Conservation (phyloP, 2,113 vertebrate species). For the Heterochromis multidens region DNA sequence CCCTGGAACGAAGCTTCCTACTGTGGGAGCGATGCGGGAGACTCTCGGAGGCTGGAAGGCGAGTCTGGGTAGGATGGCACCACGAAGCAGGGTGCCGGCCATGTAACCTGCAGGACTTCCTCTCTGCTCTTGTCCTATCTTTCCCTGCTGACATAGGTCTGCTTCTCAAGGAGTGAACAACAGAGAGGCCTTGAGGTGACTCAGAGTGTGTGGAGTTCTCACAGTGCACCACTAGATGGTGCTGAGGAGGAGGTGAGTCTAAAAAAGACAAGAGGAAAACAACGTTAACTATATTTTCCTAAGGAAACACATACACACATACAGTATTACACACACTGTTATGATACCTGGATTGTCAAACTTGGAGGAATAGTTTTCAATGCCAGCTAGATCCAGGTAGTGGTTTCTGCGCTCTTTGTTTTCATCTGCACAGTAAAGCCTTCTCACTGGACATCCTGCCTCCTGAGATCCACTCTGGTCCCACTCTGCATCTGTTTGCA, state of each 20-base stretch:
- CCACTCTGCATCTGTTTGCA: constrained; percentile 9
- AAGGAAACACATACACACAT: background rate
- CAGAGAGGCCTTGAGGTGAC: background rate
- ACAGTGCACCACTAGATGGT: constrained; percentile 20
- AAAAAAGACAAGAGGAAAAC: background rate
- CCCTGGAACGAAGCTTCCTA: constrained; percentile 64
- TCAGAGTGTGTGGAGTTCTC: constrained; percentile 9
- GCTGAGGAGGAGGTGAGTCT: constrained; percentile 31
- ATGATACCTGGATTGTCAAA: constrained; percentile 82
- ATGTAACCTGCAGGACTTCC: constrained; percentile 40
- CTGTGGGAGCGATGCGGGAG: constrained; percentile 69
- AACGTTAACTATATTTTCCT: background rate
- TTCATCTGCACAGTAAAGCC: constrained; percentile 84
- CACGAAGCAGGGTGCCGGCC: constrained; percentile 34
- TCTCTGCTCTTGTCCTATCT: constrained; percentile 1
- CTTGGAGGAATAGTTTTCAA: constrained; percentile 90
- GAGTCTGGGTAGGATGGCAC: constrained; percentile 40
- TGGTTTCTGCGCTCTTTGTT: constrained; percentile 95
- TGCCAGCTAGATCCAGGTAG: constrained; percentile 91
- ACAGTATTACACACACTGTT: background rate
- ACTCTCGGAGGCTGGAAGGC: constrained; percentile 73
- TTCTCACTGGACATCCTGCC: background rate
- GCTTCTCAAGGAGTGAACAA: constrained; percentile 8
- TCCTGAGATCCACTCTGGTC: constrained; percentile 11
- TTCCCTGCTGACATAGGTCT: constrained; percentile 63